These are phyloP conservation scores for Zaprionus tsacasi DNA, from an alignment of 1,140 invertebrate genomes.

Conservation along the genomic window DNA sequence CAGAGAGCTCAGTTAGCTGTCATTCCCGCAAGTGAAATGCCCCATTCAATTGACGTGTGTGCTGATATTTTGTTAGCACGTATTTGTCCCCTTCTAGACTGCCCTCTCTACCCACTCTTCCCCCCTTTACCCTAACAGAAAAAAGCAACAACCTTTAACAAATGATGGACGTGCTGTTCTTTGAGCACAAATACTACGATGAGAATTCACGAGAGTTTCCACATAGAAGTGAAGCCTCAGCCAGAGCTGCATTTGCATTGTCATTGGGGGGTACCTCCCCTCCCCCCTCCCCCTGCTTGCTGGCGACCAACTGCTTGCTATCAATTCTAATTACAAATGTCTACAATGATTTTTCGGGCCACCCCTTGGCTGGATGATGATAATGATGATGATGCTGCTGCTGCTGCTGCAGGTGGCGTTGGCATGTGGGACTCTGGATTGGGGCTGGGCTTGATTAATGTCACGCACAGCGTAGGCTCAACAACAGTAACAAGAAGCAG, in stretches of 20 bases:
- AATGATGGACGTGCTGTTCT: slow-evolving; percentile 64
- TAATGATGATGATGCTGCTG: slow-evolving; percentile 31
- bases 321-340: slow-evolving; percentile 82
- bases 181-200: slow-evolving; percentile 35
- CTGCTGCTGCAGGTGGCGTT: slow-evolving; percentile 39
- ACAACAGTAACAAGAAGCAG: slow-evolving; percentile 24
- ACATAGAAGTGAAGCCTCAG: slow-evolving; percentile 15
- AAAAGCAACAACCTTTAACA: slow-evolving; percentile 53
- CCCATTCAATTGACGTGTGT: slow-evolving; percentile 71
- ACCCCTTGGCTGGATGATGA: slow-evolving; percentile 33
- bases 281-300: not conserved
- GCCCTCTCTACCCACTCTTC: not conserved
- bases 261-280: slow-evolving; percentile 12
- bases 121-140: not conserved
- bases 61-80: slow-evolving; percentile 55
- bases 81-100: not conserved
- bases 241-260: slow-evolving; percentile 31
- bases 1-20: slow-evolving; percentile 67
- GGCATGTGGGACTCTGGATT: slow-evolving; percentile 35
- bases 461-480: slow-evolving; percentile 59
- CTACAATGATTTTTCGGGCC: slow-evolving; percentile 80
- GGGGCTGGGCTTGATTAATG: slow-evolving; percentile 71
- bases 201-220: slow-evolving; percentile 25
- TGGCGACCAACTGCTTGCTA: slow-evolving; percentile 61
- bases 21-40: slow-evolving; percentile 69